Conservation (phyloP, 2,888 invertebrate genomes). For the Tipula unca region DNA sequence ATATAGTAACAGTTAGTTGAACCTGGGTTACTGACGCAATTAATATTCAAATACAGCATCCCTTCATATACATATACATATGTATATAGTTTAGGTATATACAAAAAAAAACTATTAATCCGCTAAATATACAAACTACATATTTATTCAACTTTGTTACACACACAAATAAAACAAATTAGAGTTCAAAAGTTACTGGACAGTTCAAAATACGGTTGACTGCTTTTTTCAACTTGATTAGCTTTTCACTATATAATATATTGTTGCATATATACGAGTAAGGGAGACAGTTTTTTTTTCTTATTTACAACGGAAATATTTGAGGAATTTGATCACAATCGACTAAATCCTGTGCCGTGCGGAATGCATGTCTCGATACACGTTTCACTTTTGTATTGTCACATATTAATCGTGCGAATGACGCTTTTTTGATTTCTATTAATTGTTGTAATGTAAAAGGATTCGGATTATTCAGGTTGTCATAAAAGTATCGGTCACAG, state of each 20-base stretch:
- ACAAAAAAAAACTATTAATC: neutral
- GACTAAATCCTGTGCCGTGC: neutral
- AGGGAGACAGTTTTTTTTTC: neutral
- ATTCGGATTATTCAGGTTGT: conserved; percentile 42
- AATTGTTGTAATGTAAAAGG: conserved; percentile 41
- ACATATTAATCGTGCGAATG: conserved; percentile 54
- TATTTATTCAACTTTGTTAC: neutral
- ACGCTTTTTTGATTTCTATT: conserved; percentile 52
- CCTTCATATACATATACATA: neutral
- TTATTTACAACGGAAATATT: neutral
- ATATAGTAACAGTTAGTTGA: neutral
- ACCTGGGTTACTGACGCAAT: neutral
- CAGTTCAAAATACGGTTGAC: neutral
- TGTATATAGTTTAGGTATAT: no score
- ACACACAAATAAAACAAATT: neutral
- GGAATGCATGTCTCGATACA: conserved; percentile 25
- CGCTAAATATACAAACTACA: no score
- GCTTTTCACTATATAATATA: neutral
- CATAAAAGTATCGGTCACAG: conserved; percentile 68
- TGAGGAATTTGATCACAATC: neutral
- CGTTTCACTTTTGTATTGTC: conserved; percentile 57
- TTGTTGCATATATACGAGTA: neutral
- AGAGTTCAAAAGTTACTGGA: neutral
- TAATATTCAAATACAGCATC: neutral
- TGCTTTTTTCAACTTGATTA: neutral